phyloP scores from a whole-genome alignment of 2,797 vertebrate genomes.

The Sphaeramia orbicularis region DNA sequence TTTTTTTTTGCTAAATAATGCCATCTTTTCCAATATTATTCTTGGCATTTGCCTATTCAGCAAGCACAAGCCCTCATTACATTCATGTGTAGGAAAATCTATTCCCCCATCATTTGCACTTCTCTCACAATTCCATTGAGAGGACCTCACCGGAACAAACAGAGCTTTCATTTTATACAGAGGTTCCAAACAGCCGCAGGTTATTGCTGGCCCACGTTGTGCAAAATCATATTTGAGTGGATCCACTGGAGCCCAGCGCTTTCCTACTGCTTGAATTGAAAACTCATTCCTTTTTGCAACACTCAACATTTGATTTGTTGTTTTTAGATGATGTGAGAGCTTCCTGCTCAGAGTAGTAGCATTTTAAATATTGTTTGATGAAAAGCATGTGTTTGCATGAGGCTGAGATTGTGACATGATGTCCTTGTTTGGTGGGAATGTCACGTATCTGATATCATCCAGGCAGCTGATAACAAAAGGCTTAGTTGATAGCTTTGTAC shows the following conservation, averaged over 20 bases:
- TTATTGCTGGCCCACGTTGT: slow-evolving; percentile 62
- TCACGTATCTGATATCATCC: slow-evolving; percentile 56
- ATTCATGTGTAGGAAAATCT: slow-evolving; percentile 44
- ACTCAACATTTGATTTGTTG: slow-evolving; percentile 65
- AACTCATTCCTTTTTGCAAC: slow-evolving; percentile 47
- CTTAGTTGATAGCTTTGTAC: slow-evolving; percentile 56
- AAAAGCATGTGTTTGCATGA: slow-evolving; percentile 61
- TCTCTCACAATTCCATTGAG: slow-evolving; percentile 55
- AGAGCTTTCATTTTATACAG: slow-evolving; percentile 66
- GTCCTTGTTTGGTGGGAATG: slow-evolving; percentile 50
- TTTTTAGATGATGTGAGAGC: slow-evolving; percentile 48
- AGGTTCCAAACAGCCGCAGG: slow-evolving; percentile 65
- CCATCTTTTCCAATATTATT: slow-evolving; percentile 28
- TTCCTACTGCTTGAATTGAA: slow-evolving; percentile 56
- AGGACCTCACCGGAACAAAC: slow-evolving; percentile 67
- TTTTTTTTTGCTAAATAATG: too few species aligned
- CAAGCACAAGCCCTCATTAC: slow-evolving; percentile 37
- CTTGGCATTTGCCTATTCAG: slow-evolving; percentile 22
- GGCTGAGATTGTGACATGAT: slow-evolving; percentile 55
- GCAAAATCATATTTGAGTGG: slow-evolving; percentile 75
- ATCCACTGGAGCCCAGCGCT: slow-evolving; percentile 40
- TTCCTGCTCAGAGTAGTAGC: slow-evolving; percentile 44
- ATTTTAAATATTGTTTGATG: slow-evolving; percentile 49
- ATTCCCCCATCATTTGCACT: slow-evolving; percentile 56
- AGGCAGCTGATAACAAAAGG: slow-evolving; percentile 55